Base-by-base conservation (phyloP, 2,797 vertebrate species). In the Xenops minutus region DNA sequence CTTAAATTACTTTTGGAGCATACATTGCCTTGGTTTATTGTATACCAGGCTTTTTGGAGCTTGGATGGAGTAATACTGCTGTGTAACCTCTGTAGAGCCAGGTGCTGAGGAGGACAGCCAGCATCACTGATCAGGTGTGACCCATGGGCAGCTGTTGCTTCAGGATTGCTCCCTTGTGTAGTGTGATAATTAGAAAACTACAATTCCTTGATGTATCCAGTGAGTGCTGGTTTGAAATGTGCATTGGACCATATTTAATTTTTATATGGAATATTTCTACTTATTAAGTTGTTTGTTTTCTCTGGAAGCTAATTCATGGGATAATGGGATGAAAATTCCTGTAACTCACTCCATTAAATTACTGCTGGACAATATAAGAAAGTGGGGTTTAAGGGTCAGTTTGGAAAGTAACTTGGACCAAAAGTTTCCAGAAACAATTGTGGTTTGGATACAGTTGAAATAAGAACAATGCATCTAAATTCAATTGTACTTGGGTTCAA, bases 381-480 rank as follows among this genome's bases (percentile, higher is more conserved):
- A 82, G 41, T 66, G 34, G 58, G 12, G 30, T 56, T 93, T 74
- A 89, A 87, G 73, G 78, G 88, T 95, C 86, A 91, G 4, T 92
- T 93, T 71, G 36, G 56, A 91, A 81, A 87, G 41, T 62, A 82
- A 81, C 46, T 58, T 83, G 66, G 69, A 62, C 26, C 73, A 93
- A 44, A 85, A 83, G 39, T 91, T 96, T 94, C 79, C 85, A 81
- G 2, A 91, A 95, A 92, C 29, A 88, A 14, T 44, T 94, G 91
- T 91, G 92, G 93, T 76, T 95, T 97, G 87, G 82, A 88, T 86
- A 54, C 32, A 91, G 54, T 83, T 93, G 85, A 92, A 93, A 69
- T 91, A 86, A 66, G 54, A 76, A n/a, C 18, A 44, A 21, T 34
- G 16, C 27, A 77, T 39, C 72, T 59, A 82, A 92, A 89, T 72